Conservation (phyloP, 1,140 invertebrate genomes). For the Drosophila bocki region DNA sequence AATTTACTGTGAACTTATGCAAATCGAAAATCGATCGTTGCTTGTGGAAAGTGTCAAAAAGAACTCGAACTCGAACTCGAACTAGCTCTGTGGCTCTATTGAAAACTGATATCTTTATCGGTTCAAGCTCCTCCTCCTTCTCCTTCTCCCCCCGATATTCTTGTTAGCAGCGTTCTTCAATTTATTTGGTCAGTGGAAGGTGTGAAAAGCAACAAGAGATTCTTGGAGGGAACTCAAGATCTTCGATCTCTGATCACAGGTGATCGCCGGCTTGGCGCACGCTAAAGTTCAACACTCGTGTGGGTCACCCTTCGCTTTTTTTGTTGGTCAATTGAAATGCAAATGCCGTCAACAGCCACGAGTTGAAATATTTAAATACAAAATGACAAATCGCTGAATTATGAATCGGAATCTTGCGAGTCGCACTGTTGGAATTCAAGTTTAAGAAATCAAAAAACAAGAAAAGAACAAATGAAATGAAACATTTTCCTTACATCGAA, state of each 20-base stretch:
- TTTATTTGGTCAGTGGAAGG: slow-evolving; percentile 59
- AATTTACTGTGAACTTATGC: slow-evolving; percentile 82
- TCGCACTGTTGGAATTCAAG: slow-evolving; percentile 7
- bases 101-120: slow-evolving; percentile 78
- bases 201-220: slow-evolving; percentile 60
- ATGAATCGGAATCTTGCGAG: slow-evolving; percentile 51
- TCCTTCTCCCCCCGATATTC: slow-evolving; percentile 1
- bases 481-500: slow-evolving; percentile 28
- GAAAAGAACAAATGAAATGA: slow-evolving; percentile 14
- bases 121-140: neutral
- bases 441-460: neutral
- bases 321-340: slow-evolving; percentile 72
- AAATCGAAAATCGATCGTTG: slow-evolving; percentile 43
- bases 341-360: slow-evolving; percentile 59
- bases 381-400: slow-evolving; percentile 81
- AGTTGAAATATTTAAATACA: slow-evolving; percentile 78
- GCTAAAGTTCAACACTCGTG: slow-evolving; percentile 74
- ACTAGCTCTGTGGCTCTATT: slow-evolving; percentile 10
- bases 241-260: neutral
- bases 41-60: slow-evolving; percentile 69
- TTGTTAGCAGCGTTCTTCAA: slow-evolving; percentile 54
- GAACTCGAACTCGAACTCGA: slow-evolving; percentile 10
- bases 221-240: neutral
- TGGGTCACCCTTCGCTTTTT: slow-evolving; percentile 12
- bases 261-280: slow-evolving; percentile 55